Evolutionary conservation across 1,140 invertebrate genomes (phyloP).

Genomic region (Monomorium pharaonis): DNA sequence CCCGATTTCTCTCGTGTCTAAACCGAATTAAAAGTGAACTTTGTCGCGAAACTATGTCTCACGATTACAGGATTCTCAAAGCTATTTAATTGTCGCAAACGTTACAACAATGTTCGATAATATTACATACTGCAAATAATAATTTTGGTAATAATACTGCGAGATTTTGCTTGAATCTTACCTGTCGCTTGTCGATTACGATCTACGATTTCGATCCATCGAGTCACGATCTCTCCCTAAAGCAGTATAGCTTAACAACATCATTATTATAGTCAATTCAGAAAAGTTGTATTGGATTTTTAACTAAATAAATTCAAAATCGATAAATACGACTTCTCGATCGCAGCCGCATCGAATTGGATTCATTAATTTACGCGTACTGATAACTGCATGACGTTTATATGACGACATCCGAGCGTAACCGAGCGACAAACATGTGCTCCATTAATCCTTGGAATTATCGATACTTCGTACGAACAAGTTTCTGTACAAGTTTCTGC

Average conservation of each 20-base stretch:
- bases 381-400: constrained; percentile 28
- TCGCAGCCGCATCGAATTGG: neutral
- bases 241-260: neutral
- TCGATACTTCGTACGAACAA: neutral
- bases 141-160: neutral
- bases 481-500: constrained; percentile 4
- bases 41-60: neutral
- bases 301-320: neutral
- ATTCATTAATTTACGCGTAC: neutral
- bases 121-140: neutral
- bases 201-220: neutral
- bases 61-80: neutral
- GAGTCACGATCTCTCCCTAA: neutral
- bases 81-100: neutral
- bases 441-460: neutral
- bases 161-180: neutral
- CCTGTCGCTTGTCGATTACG: neutral
- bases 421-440: neutral
- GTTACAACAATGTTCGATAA: too few relatives aligned
- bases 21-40: neutral
- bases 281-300: neutral
- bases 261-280: neutral
- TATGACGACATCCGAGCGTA: neutral
- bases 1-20: neutral
- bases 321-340: neutral